Evolutionary conservation across 2,797 vertebrate species (phyloP).

Genomic region (Alcedo atthis): DNA sequence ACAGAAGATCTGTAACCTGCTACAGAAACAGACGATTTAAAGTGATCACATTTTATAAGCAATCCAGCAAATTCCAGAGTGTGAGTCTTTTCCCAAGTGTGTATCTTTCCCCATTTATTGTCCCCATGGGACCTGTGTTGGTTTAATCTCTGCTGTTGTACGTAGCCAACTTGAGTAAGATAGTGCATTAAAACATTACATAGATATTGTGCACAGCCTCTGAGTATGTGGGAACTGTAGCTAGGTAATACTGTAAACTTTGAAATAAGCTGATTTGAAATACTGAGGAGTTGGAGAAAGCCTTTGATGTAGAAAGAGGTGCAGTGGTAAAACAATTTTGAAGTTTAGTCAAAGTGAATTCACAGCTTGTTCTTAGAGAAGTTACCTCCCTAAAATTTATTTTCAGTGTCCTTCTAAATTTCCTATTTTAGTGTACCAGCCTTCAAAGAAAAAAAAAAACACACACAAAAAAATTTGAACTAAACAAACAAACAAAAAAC

Average conservation of each 20-base stretch:
- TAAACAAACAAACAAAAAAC: background rate
- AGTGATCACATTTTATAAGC: constrained; percentile 48
- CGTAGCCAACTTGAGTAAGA: background rate
- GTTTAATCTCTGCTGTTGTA: background rate
- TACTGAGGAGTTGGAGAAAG: background rate
- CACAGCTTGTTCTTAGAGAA: background rate
- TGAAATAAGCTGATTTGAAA: background rate
- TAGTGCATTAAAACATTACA: background rate
- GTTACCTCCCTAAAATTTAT: background rate
- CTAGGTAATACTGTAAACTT: background rate
- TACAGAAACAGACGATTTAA: constrained; percentile 48
- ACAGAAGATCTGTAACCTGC: background rate
- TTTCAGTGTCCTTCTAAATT: background rate
- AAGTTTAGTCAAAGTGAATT: background rate
- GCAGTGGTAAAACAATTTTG: background rate
- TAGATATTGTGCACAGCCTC: background rate
- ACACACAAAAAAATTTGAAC: too few relatives aligned
- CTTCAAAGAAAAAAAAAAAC: background rate
- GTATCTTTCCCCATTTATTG: constrained; percentile 2
- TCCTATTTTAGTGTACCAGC: background rate
- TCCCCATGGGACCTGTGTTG: background rate
- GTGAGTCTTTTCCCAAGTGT: background rate
- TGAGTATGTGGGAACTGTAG: background rate
- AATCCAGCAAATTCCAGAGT: background rate
- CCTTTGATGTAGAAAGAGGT: background rate